Evolutionary conservation across 1,140 invertebrate species (phyloP).

Genomic region (Meloidogyne floridensis): DNA sequence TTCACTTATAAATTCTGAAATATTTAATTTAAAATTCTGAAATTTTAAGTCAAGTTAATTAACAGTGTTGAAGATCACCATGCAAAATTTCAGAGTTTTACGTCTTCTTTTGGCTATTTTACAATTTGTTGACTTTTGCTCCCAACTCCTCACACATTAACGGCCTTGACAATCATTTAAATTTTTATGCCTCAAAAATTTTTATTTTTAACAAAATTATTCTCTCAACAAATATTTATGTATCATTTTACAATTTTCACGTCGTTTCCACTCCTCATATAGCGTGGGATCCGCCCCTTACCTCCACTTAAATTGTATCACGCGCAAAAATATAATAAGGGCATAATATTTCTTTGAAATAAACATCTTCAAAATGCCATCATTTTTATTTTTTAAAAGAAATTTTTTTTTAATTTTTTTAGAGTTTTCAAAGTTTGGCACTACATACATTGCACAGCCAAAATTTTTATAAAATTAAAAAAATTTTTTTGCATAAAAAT

Average conservation of each 20-base stretch:
- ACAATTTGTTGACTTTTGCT: background rate
- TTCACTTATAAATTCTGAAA: background rate
- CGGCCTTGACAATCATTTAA: background rate
- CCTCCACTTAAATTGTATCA: background rate
- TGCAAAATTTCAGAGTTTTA: background rate
- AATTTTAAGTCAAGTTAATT: background rate
- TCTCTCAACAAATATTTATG: background rate
- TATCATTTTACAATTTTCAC: conserved; percentile 6
- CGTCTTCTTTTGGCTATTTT: background rate
- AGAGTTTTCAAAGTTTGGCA: no score
- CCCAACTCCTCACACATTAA: background rate
- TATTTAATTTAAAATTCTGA: background rate
- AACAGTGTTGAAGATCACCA: background rate
- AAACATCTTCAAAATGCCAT: background rate
- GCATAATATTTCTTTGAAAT: background rate
- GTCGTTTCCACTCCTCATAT: background rate
- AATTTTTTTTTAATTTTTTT: background rate
- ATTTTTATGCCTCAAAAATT: no score
- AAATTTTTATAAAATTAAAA: no score
- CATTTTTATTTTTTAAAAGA: background rate
- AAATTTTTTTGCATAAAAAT: no score
- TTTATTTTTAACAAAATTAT: background rate
- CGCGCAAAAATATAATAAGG: background rate
- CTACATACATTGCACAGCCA: no score
- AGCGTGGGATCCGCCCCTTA: background rate